Evolutionary conservation across 2,888 invertebrate species (phyloP), one percentile per base, ranked within the genome.

Genomic region (Orgyia antiqua): DNA sequence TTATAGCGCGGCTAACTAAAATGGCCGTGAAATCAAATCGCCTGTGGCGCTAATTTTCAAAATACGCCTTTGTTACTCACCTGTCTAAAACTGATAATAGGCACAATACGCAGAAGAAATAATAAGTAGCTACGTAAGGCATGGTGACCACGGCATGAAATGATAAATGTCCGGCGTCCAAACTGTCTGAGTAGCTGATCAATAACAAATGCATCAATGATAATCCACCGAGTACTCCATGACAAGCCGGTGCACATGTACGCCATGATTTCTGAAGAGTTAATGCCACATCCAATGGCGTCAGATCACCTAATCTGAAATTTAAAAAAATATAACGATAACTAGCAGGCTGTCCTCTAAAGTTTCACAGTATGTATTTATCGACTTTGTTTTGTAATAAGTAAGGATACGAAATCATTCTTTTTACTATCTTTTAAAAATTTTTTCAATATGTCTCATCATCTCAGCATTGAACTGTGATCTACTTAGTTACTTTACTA

Each of bases 71-170:
- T n/a, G n/a, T n/a, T n/a, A 58, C 71, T 64, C 45, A 90, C 89
- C 89, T 80, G 61, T 90, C 90, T 46, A 89, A 73, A 17, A 90
- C 89, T 0, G 90, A 89, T 2, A 90, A 68, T 27, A 90, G 44
- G 46, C 90, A 89, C 32, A 89, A 64, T 2, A 88, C 84, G 31
- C 88, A 88, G 38, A 90, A 77, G 52, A 89, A 87, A 50, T 88
- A 89, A 51, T 89, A 90, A 0, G 88, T 62, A 0, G 87, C 87
- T 1, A 86, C 87, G 31, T 87, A 87, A 0, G 87, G 87, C 82
- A 84, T 83, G 0, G 87, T 84, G 23, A 86, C 78, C 0, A 80
- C 76, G 0, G 86, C 73, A 23, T 87, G 87, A 53, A 87, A 87
- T 0, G 86, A 78, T 10, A 87, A 49, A 15, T 87, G 87, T 0